Conservation (phyloP, 2,888 invertebrate species). For the Pyrrhosoma nymphula region DNA sequence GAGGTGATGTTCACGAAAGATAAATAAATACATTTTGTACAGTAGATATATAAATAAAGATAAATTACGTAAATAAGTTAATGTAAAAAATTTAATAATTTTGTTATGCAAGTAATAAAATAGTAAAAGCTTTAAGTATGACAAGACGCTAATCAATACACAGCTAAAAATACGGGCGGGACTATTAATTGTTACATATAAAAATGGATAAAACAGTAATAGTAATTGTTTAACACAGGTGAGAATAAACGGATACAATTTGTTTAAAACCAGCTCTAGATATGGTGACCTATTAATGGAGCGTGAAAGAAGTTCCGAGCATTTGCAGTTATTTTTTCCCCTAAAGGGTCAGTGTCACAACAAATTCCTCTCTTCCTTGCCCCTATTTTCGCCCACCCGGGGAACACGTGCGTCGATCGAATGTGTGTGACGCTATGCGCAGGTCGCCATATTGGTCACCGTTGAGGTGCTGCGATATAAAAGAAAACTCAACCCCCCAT, state of each 20-base stretch:
- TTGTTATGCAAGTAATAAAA: too few relatives aligned
- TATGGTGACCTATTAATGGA: background rate
- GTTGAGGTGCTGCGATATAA: background rate
- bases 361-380: background rate
- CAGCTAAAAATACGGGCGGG: too few relatives aligned
- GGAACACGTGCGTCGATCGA: background rate
- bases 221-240: background rate
- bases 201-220: background rate
- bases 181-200: background rate
- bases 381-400: background rate
- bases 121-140: too few relatives aligned
- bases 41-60: too few relatives aligned
- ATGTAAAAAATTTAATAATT: too few relatives aligned
- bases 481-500: background rate
- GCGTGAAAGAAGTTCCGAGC: background rate
- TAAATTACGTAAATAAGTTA: too few relatives aligned
- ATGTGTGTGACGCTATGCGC: background rate
- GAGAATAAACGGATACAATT: background rate
- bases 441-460: background rate
- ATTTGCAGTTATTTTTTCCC: background rate
- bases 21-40: too few relatives aligned
- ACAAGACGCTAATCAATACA: too few relatives aligned
- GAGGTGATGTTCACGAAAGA: too few relatives aligned
- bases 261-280: background rate
- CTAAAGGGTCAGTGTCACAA: constrained; percentile 20